Conservation (phyloP, 2,888 invertebrate species). For the Drosophila ezoana region DNA sequence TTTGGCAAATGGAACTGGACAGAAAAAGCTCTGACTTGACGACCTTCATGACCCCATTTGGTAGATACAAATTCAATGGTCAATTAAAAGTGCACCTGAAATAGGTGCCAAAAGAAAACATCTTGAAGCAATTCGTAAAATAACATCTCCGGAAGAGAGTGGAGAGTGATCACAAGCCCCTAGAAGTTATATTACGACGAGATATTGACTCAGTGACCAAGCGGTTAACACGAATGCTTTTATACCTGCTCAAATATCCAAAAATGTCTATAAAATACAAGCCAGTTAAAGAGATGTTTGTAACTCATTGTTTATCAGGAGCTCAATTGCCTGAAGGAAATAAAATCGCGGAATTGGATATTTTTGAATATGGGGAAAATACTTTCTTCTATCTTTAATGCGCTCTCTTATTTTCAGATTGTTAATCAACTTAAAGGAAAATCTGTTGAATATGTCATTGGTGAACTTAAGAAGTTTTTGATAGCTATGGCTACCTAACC, state of each 20-base stretch:
- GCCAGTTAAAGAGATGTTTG: slow-evolving; percentile 50
- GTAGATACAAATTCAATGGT: slow-evolving; percentile 48
- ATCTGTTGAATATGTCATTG: neutral
- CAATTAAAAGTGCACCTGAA: slow-evolving; percentile 73
- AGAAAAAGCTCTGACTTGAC: slow-evolving; percentile 33
- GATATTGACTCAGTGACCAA: slow-evolving; percentile 66
- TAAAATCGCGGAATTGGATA: no score
- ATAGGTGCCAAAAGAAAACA: slow-evolving; percentile 31
- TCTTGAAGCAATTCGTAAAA: slow-evolving; percentile 42
- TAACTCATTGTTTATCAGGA: slow-evolving; percentile 48
- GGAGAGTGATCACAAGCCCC: slow-evolving; percentile 77
- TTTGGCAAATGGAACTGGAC: slow-evolving; percentile 42
- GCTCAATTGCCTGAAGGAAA: slow-evolving; percentile 39
- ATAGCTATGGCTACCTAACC: neutral
- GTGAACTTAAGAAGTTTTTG: neutral
- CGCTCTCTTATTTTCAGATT: neutral
- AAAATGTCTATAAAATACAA: slow-evolving; percentile 49
- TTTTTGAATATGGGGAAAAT: no score
- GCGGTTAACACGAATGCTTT: slow-evolving; percentile 48
- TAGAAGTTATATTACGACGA: slow-evolving; percentile 69
- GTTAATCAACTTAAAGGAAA: slow-evolving; percentile 2
- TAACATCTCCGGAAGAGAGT: slow-evolving; percentile 36
- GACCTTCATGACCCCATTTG: slow-evolving; percentile 37
- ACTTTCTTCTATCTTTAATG: no score
- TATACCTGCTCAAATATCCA: slow-evolving; percentile 70